Evolutionary conservation across 1,140 invertebrate species (phyloP), one percentile per base, ranked within the genome.

Genomic region (Diabrotica virgifera): DNA sequence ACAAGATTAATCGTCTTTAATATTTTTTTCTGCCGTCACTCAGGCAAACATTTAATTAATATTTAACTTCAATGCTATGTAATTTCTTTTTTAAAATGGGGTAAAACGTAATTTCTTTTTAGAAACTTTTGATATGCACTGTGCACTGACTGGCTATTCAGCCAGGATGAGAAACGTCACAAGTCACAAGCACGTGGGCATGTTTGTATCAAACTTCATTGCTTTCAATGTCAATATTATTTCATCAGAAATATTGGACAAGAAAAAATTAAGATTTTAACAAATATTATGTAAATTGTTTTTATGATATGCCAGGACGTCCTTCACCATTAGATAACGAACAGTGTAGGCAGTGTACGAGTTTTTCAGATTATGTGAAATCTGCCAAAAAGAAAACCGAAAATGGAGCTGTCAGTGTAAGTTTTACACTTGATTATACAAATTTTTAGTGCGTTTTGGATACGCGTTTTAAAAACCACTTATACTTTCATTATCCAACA

Each of bases 321-420:
- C 63, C 68, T 58, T 71, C 70, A 57, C 74, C 72, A 56, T 70
- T 78, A 65, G 77, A 78, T 65, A 71, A 74, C 52, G 76, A 78
- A 65, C 72, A 74, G 58, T 79, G 78, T 62, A 70, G 76, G 36
- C 70, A 71, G 62, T 79, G 78, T 59, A 73, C 76, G n/a, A 78
- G 75, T 67, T 79, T 79, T 64, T 68, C 70, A 9, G 78, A 79
- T 62, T 79, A 78, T 63, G 64, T 77, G 36, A 76, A 77, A 72
- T 52, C 68, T 11, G 75, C 70, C 6, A 72, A 67, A 63, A 74
- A 74, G 53, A 72, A 74, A 63, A 66, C 62, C 52, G 60, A 69
- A 62, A 71, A 74, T 51, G 64, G 65, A 56, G 35, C 24, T 14
- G 9, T 10, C 36, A 66, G 61, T 54, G 54, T 46, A n/a, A 54